A percentile compares a stretch with the other conserved stretches of the same genome.
phyloP scores from a whole-genome alignment of 2,888 invertebrate genomes.

The Euclidia mi region DNA sequence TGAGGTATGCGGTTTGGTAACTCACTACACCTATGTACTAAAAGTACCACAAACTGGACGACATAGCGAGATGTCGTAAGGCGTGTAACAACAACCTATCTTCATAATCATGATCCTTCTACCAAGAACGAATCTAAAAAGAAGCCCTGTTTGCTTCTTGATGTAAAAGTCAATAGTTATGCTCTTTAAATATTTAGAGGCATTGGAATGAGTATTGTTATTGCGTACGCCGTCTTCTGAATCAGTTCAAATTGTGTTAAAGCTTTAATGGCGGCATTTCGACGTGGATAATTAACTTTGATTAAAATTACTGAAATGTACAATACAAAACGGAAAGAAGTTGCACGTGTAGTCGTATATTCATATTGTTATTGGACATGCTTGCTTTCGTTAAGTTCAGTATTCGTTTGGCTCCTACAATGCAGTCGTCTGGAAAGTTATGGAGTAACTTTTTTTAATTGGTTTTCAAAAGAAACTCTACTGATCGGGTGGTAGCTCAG shows the following conservation, averaged over 20 bases:
- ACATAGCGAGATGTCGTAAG: no score
- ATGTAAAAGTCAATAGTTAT: conserved; percentile 52
- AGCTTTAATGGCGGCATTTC: conserved; percentile 38
- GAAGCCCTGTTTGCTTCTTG: conserved; percentile 2
- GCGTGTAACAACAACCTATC: no score
- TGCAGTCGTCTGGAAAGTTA: conserved; percentile 68
- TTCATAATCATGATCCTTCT: no score
- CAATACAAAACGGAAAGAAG: no score
- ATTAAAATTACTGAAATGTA: background rate
- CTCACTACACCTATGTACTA: no score
- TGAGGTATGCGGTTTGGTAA: no score
- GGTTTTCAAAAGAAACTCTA: conserved; percentile 28
- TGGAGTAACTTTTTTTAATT: conserved; percentile 51
- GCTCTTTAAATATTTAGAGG: conserved; percentile 59
- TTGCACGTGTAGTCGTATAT: conserved; percentile 15
- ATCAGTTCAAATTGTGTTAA: conserved; percentile 47
- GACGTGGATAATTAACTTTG: conserved; percentile 41
- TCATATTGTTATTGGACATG: conserved; percentile 28
- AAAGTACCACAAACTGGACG: no score
- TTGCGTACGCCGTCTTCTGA: conserved; percentile 60
- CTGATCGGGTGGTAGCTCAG: conserved; percentile 26
- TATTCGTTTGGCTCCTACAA: conserved; percentile 49
- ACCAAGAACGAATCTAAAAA: no score
- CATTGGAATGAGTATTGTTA: conserved; percentile 71
- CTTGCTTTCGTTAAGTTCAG: conserved; percentile 15